Evolutionary conservation across 2,797 vertebrate species (phyloP), one percentile per base, ranked within the genome.

Genomic region (Leucoraja ocellata): DNA sequence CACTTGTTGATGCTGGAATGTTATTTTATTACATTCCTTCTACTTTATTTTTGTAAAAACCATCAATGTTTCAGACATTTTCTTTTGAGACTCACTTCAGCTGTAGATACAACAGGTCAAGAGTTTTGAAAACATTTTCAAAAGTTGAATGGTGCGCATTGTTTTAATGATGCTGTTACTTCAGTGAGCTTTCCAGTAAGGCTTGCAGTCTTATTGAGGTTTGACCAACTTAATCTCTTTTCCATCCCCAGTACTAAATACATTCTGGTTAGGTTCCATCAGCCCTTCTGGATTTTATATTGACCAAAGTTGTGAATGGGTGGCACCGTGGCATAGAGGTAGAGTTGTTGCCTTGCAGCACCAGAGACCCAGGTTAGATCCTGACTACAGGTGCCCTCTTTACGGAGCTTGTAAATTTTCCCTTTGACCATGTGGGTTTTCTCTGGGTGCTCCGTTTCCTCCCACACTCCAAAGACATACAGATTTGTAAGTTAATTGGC

Each of bases 61-160:
- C 39, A 54, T 16, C 61, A 16, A 65, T n/a, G 84, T 68, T 84
- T 18, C 61, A 39, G 88, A 8, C 32, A 39, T 71, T 46, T 73
- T 91, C 39, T 91, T 71, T 91, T 74, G 71, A 74, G 68, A 2
- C 36, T 91, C 21, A 39, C 68, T 91, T 91, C 88, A 91, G 18
- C 68, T 74, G 68, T 74, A 68, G 68, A 74, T 73, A 91, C 36
- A 39, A 54, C 32, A 28, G 9, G n/a, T 39, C 68, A 4, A 74
- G 32, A 74, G 39, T 39, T 54, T 39, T 2, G 46, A 74, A 74
- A 54, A 73, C 5, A 71, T 46, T 23, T 92, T 39, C 39, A 25
- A 14, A 74, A 6, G 9, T 91, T 74, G 32, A 39, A 74, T 54
- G 39, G 16, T 46, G 2, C 61, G 10, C 68, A 11, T n/a, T 25